Conservation (phyloP, 1,140 invertebrate genomes). For the Laupala kohalensis region DNA sequence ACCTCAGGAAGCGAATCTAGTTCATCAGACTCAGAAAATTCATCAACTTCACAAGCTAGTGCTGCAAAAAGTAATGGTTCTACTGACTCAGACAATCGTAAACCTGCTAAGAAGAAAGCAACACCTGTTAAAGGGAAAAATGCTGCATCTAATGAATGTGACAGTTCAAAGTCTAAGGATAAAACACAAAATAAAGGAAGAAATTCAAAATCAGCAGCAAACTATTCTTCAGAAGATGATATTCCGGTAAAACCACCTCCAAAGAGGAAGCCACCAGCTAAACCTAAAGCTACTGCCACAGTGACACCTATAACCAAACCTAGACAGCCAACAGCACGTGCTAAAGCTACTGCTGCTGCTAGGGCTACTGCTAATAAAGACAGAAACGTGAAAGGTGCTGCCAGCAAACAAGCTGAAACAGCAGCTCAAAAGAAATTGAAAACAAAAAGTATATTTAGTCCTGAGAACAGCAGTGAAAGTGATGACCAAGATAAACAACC, state of each 20-base stretch:
- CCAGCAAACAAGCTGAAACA: slow-evolving; percentile 22
- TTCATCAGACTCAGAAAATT: slow-evolving; percentile 24
- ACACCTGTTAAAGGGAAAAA: slow-evolving; percentile 7
- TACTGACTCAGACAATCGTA: slow-evolving; percentile 20
- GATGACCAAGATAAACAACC: slow-evolving; percentile 31
- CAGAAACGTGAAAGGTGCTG: slow-evolving; percentile 13
- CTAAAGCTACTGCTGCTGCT: slow-evolving; percentile 9
- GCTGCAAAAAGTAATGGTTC: slow-evolving; percentile 18
- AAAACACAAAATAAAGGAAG: slow-evolving; percentile 6
- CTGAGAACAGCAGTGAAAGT: slow-evolving; percentile 65
- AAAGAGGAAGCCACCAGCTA: slow-evolving; percentile 34
- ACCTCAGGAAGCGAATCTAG: slow-evolving; percentile 23
- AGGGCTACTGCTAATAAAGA: slow-evolving; percentile 7
- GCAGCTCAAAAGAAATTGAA: slow-evolving; percentile 42
- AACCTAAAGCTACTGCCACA: slow-evolving; percentile 40
- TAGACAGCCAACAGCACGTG: slow-evolving; percentile 15
- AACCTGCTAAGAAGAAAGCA: slow-evolving; percentile 19
- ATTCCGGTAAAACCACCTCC: slow-evolving; percentile 18
- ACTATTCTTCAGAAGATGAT: slow-evolving; percentile 25
- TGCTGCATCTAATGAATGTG: slow-evolving; percentile 2
- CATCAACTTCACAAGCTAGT: slow-evolving; percentile 22
- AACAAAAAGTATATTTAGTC: slow-evolving; percentile 70
- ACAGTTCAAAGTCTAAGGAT: slow-evolving; percentile 20
- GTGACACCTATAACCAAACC: slow-evolving; percentile 26
- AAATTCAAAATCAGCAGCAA: slow-evolving; percentile 15